Evolutionary conservation across 2,797 vertebrate genomes (phyloP).

Genomic region (Sparus aurata): DNA sequence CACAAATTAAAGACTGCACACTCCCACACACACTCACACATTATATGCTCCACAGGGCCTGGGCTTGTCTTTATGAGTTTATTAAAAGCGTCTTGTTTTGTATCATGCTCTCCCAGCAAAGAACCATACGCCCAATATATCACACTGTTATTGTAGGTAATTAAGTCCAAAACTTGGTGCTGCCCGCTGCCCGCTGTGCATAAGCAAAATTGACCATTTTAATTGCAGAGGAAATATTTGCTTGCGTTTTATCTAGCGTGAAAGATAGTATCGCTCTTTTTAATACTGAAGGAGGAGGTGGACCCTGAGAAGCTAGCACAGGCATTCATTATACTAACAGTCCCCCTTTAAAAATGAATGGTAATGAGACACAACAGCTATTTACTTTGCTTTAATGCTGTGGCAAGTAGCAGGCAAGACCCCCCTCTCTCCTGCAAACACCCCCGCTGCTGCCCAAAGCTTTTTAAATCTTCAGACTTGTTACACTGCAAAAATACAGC

Average conservation of each 20-base stretch:
- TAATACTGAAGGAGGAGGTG: constrained; percentile 76
- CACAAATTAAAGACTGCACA: constrained; percentile 75
- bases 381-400: constrained; percentile 81
- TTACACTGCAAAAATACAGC: constrained; percentile 73
- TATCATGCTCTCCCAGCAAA: constrained; percentile 76
- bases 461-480: constrained; percentile 73
- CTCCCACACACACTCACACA: constrained; percentile 72
- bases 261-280: constrained; percentile 78
- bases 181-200: constrained; percentile 76
- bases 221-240: constrained; percentile 82
- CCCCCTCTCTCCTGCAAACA: constrained; percentile 51
- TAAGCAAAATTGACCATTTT: constrained; percentile 83
- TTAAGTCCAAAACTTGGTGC: constrained; percentile 80
- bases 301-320: constrained; percentile 52
- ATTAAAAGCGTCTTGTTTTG: constrained; percentile 84
- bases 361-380: constrained; percentile 82
- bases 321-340: constrained; percentile 82
- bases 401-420: constrained; percentile 58
- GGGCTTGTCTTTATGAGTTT: constrained; percentile 78
- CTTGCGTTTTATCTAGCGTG: constrained; percentile 76
- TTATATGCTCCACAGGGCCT: constrained; percentile 75
- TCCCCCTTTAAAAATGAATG: constrained; percentile 82
- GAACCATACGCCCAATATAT: constrained; percentile 75
- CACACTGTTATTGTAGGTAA: constrained; percentile 83
- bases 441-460: constrained; percentile 68